A percentile compares a stretch with the other conserved stretches of the same genome.
Evolutionary conservation across 2,888 invertebrate genomes (phyloP).

Genomic region (Tipula helvola): DNA sequence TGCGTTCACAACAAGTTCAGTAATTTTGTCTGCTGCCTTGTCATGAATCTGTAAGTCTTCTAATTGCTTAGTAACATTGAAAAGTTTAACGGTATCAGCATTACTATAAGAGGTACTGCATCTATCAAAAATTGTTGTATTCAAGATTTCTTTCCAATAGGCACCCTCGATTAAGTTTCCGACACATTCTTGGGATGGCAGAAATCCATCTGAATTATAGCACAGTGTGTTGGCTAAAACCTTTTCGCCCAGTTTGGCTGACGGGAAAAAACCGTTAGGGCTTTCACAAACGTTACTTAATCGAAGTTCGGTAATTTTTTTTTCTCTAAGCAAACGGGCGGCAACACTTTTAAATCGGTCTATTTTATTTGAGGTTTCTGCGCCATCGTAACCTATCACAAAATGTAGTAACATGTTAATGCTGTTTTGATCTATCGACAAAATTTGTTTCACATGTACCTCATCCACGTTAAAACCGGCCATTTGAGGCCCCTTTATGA

Average conservation of each 20-base stretch:
- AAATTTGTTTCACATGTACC: neutral
- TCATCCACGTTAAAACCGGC: too few relatives aligned
- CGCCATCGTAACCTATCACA: neutral
- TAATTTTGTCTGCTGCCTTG: neutral
- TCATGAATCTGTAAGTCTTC: neutral
- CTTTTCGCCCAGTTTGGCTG: neutral
- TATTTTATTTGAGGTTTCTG: neutral
- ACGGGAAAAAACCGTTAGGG: neutral
- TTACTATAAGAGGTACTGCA: neutral
- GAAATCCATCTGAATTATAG: neutral
- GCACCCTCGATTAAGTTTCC: neutral
- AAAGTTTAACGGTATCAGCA: neutral
- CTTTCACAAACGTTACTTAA: neutral
- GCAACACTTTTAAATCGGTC: too few relatives aligned
- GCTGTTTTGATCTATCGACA: neutral
- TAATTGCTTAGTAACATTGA: neutral
- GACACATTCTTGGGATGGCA: neutral
- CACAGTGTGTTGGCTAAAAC: neutral
- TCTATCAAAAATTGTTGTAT: neutral
- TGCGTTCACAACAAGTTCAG: neutral
- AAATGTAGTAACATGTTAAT: neutral
- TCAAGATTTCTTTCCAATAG: neutral
- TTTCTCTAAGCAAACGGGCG: too few relatives aligned
- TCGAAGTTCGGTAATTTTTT: neutral
- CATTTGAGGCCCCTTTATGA: too few relatives aligned